These are phyloP conservation scores for Dasyprocta punctata DNA, from an alignment of 2,113 vertebrate genomes.

Conservation along the genomic window DNA sequence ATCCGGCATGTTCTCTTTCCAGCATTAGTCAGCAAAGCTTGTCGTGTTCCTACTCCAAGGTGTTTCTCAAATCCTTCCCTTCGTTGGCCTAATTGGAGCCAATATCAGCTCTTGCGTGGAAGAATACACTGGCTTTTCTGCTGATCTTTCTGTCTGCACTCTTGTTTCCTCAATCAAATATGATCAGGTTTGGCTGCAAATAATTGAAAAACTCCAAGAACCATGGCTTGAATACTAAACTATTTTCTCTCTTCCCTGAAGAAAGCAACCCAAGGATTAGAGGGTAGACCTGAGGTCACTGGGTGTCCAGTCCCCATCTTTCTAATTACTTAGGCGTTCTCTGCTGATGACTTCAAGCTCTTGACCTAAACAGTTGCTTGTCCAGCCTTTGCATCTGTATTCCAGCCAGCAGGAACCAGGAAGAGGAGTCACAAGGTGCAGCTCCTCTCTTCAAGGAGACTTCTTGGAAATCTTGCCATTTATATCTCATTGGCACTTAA, in stretches of 20 bases:
- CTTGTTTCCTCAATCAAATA: not conserved
- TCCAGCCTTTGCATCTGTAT: not conserved
- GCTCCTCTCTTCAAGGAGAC: not conserved
- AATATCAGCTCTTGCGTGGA: too few species aligned
- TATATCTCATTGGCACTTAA: not conserved
- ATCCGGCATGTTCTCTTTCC: not conserved
- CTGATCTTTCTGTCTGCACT: not conserved
- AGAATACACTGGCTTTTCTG: not conserved
- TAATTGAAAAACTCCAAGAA: not conserved
- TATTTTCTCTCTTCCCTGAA: not conserved
- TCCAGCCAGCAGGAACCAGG: not conserved
- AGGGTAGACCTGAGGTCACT: not conserved
- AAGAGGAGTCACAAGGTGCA: not conserved
- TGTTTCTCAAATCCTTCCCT: not conserved
- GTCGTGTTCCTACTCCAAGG: not conserved
- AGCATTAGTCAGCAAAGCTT: not conserved
- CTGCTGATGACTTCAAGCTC: not conserved
- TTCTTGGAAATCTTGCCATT: not conserved
- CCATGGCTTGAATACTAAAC: accelerated
- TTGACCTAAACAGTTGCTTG: not conserved
- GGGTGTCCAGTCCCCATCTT: not conserved
- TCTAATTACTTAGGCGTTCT: not conserved
- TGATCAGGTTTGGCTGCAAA: too few species aligned
- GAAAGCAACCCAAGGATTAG: not conserved
- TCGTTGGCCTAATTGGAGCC: not conserved